These are phyloP conservation scores for Cephalotes varians DNA, from an alignment of 2,888 invertebrate species.

Conservation along the genomic window DNA sequence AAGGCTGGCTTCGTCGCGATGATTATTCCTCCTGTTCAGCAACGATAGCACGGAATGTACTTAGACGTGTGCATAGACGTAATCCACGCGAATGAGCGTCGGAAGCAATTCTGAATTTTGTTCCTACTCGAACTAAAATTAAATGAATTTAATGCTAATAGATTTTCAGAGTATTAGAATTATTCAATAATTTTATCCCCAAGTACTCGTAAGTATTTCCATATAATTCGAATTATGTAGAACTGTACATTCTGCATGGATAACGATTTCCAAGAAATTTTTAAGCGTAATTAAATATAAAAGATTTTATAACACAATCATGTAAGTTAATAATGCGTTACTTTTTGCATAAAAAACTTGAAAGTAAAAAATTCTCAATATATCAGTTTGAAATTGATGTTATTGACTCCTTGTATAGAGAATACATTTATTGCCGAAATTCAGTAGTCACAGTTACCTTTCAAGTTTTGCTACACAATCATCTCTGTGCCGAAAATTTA, in stretches of 20 bases:
- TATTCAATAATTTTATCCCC: conserved; percentile 21
- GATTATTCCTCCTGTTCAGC: conserved; percentile 57
- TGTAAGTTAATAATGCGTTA: not conserved
- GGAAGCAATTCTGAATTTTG: not conserved
- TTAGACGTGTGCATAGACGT: conserved; percentile 23
- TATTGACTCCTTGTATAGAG: not conserved
- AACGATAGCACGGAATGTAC: conserved; percentile 37
- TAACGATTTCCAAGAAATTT: not conserved
- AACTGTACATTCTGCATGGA: not conserved
- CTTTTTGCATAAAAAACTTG: not conserved
- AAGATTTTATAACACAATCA: not conserved
- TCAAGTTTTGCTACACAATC: not conserved
- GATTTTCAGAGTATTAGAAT: conserved; percentile 1
- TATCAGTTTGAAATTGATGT: not conserved
- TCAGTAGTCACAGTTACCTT: not conserved
- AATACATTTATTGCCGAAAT: not conserved
- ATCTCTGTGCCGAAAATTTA: not conserved
- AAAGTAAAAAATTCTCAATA: not conserved
- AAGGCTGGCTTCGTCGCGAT: conserved; percentile 58
- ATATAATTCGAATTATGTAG: not conserved
- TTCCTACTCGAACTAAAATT: not conserved
- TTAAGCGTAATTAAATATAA: not conserved
- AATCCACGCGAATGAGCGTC: not conserved
- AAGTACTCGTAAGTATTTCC: not conserved
- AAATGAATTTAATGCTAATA: conserved; percentile 12